These are phyloP conservation scores for Ridgeia piscesae DNA, from an alignment of 1,140 invertebrate species.

Conservation along the genomic window DNA sequence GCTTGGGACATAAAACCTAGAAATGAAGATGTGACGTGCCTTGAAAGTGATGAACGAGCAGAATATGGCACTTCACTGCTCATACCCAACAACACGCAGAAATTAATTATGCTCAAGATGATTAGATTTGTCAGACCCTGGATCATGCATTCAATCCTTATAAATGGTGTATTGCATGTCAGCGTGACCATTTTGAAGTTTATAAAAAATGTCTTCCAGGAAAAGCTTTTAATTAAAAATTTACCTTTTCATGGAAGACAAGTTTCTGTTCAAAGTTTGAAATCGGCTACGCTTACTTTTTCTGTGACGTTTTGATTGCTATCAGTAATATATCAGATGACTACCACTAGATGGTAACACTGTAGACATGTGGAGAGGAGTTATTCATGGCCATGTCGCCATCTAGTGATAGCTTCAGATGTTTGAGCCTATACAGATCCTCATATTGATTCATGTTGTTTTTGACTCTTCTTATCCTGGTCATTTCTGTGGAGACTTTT, in stretches of 20 bases:
- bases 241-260: slow-evolving; percentile 8
- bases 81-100: no score
- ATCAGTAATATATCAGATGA: neutral
- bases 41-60: no score
- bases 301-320: neutral
- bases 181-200: neutral
- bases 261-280: neutral
- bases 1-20: neutral
- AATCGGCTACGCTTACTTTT: slow-evolving; percentile 26
- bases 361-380: no score
- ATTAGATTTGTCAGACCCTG: neutral
- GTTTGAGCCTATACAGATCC: no score
- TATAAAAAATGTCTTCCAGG: neutral
- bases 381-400: no score
- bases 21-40: neutral
- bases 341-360: no score
- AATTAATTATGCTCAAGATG: slow-evolving; percentile 1
- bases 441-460: no score
- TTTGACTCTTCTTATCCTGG: no score
- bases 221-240: neutral
- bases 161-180: no score
- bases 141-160: neutral
- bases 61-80: no score
- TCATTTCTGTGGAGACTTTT: no score
- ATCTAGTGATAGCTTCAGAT: no score